Evolutionary conservation across 2,888 invertebrate genomes (phyloP), one percentile per base, ranked within the genome.

Genomic region (Mystacides longicornis): DNA sequence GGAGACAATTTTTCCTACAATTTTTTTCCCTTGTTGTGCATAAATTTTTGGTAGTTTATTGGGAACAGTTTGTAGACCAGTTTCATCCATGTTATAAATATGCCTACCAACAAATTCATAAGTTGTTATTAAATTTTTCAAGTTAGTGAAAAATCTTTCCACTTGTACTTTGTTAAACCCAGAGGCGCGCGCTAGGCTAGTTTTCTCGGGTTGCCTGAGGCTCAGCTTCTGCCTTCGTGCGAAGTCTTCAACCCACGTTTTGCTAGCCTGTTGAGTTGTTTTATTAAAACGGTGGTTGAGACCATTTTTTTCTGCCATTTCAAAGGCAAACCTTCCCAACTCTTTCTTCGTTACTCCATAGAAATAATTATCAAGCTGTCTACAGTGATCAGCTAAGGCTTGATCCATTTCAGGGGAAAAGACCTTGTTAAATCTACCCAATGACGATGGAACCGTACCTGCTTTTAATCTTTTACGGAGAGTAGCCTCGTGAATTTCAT

Each of bases 51-150:
- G 46, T 11, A 20, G 9, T 46, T 46, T 46, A 5, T 50, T 50
- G 3, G 31, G 50, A 4, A 50, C 50, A 18, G 31, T 27, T 11
- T 11, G 7, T 3, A 43, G 7, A 14, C 51, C 43, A 14, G 51
- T 43, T 22, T 51, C 51, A 19, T 50, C 50, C 18, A 23, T 33
- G 18, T 50, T 50, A 19, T 50, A 50, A 9, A 51, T 51, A 16
- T 31, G 7, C 16, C 19, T 14, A 7, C 42, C 42, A 4, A 21
- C 19, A 51, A 51, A 51, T 7, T 31, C 9, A 42, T 51, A 37
- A 4, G 19, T 33, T 20, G 3, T 21, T n/a, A 51, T 2, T 19
- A 23, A 22, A 11, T 31, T 21, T 37, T 31, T 22, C 16, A 51
- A 20, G 21, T 51, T 33, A 3, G 31, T 20, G 22, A 42, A 51